A percentile compares a stretch with the other conserved stretches of the same genome.
phyloP scores from a whole-genome alignment of 1,140 invertebrate species.

The Halesus radiatus region DNA sequence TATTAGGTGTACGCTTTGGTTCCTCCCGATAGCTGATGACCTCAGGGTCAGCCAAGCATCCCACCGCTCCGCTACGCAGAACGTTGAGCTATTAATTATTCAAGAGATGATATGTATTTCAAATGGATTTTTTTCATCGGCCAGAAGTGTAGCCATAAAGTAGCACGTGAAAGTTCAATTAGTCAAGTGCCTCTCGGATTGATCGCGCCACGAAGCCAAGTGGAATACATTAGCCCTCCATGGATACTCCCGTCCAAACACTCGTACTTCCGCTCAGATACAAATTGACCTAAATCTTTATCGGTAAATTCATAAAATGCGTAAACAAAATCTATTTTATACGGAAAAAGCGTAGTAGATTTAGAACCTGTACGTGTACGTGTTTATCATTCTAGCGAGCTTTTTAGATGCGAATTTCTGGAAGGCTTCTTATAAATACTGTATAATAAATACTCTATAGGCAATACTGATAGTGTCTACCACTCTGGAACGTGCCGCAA shows the following conservation, averaged over 20 bases:
- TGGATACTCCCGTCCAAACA: neutral
- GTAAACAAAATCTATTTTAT: neutral
- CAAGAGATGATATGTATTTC: neutral
- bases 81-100: neutral
- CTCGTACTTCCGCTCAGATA: neutral
- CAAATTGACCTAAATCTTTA: neutral
- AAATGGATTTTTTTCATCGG: neutral
- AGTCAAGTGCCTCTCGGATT: slow-evolving; percentile 12
- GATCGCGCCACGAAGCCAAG: slow-evolving; percentile 13
- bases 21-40: too few relatives aligned
- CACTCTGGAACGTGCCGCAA: too few relatives aligned
- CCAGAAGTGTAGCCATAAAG: neutral
- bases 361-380: too few relatives aligned
- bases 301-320: neutral
- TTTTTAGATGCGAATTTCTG: neutral
- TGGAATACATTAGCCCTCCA: neutral
- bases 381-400: neutral
- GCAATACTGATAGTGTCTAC: too few relatives aligned
- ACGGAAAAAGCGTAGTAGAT: too few relatives aligned
- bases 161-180: slow-evolving; percentile 18
- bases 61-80: too few relatives aligned
- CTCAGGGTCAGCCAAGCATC: too few relatives aligned
- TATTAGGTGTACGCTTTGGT: too few relatives aligned
- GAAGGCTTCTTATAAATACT: too few relatives aligned
- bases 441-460: too few relatives aligned